These are phyloP conservation scores for Dolomedes plantarius DNA, from an alignment of 2,888 invertebrate species.

Conservation along the genomic window DNA sequence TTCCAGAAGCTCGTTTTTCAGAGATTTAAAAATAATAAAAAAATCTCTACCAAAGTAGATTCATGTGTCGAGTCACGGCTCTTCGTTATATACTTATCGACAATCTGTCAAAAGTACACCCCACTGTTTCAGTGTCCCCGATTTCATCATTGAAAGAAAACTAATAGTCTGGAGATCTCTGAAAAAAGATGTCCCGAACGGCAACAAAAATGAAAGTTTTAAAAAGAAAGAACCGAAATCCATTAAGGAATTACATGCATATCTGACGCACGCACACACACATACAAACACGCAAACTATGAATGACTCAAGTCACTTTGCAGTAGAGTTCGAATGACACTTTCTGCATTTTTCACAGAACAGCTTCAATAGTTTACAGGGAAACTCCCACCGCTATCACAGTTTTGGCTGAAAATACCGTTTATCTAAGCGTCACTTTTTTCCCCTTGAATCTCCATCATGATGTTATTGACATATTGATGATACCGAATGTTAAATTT, in stretches of 20 bases:
- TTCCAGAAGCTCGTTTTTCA: too few species aligned
- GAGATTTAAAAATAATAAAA: too few species aligned
- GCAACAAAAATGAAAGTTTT: not conserved
- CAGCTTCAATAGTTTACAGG: not conserved
- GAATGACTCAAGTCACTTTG: not conserved
- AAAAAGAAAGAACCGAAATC: not conserved
- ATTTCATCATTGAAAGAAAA: not conserved
- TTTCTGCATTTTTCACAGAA: not conserved
- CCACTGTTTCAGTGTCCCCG: not conserved
- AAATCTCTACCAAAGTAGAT: too few species aligned
- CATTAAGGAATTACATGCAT: too few species aligned
- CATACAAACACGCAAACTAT: not conserved
- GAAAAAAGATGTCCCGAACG: too few species aligned
- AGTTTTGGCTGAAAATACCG: not conserved
- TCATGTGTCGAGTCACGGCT: too few species aligned
- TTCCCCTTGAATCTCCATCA: not conserved
- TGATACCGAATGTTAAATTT: slow-evolving; percentile 9
- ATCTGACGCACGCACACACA: too few species aligned
- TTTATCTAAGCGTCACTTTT: not conserved
- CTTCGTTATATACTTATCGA: too few species aligned
- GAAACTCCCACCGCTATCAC: not conserved
- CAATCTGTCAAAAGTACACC: not conserved
- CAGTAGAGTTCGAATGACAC: not conserved
- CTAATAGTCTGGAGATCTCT: not conserved
- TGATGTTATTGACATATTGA: slow-evolving; percentile 12